Conservation (phyloP, 2,888 invertebrate genomes). For the Mactromeris polynyma region DNA sequence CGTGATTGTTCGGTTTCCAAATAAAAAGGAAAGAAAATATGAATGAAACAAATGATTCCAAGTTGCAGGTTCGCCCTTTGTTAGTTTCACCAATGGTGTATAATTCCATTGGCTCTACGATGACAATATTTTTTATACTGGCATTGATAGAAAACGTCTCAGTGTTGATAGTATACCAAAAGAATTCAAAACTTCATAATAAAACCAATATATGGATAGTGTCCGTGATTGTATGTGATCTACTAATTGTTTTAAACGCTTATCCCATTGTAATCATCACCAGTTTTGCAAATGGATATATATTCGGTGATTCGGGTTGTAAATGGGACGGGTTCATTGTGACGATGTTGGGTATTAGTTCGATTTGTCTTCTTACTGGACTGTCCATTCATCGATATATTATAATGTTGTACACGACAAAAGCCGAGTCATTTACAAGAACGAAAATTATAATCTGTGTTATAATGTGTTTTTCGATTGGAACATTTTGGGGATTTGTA, state of each 20-base stretch:
- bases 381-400: constrained; percentile 52
- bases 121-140: constrained; percentile 46
- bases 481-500: constrained; percentile 46
- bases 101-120: constrained; percentile 26
- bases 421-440: neutral
- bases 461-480: constrained; percentile 38
- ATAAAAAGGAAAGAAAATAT: too few relatives aligned
- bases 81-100: constrained; percentile 4
- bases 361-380: constrained; percentile 52
- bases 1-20: too few relatives aligned
- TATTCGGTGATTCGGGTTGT: constrained; percentile 48
- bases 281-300: constrained; percentile 53
- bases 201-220: constrained; percentile 57
- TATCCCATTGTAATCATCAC: constrained; percentile 53
- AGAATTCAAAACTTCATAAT: constrained; percentile 35
- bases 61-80: neutral
- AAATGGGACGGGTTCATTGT: constrained; percentile 63
- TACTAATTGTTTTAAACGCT: constrained; percentile 58
- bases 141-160: constrained; percentile 41
- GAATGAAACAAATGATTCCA: neutral
- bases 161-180: constrained; percentile 36
- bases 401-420: constrained; percentile 29
- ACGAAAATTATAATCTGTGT: constrained; percentile 6
- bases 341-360: constrained; percentile 50
- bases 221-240: constrained; percentile 51